Conservation (phyloP, 2,888 invertebrate species). For the Rotaria magnacalcarata region DNA sequence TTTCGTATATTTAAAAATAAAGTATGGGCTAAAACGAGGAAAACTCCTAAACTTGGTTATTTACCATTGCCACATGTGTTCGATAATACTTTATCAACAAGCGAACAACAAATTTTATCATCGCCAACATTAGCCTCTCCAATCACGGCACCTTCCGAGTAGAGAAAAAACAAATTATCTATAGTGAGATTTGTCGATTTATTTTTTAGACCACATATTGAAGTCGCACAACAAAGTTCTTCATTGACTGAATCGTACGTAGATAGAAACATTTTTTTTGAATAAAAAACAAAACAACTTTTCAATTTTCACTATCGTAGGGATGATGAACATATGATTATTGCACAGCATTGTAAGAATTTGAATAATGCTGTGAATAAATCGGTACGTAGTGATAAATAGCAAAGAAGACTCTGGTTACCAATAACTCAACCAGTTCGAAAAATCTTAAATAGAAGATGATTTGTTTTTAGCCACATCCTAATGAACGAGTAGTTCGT, state of each 20-base stretch:
- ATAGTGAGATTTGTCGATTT: background rate
- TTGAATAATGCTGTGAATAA: background rate
- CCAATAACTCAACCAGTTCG: too few relatives aligned
- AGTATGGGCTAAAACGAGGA: slow-evolving; percentile 77
- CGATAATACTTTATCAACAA: background rate
- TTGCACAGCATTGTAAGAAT: slow-evolving; percentile 44
- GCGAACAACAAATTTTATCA: background rate
- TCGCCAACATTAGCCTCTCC: background rate
- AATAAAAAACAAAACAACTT: too few relatives aligned
- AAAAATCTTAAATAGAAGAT: too few relatives aligned
- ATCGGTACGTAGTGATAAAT: background rate
- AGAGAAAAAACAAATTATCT: background rate
- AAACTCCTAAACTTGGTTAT: slow-evolving; percentile 46
- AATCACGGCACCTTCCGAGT: background rate
- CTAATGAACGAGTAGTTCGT: background rate
- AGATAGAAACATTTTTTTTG: background rate
- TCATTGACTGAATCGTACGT: background rate
- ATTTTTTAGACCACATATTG: background rate
- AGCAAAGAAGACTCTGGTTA: too few relatives aligned
- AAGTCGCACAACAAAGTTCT: background rate
- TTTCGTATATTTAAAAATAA: slow-evolving; percentile 91
- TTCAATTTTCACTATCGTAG: background rate
- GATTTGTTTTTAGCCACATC: background rate
- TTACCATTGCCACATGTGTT: slow-evolving; percentile 40
- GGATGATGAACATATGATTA: slow-evolving; percentile 42